Evolutionary conservation across 2,113 vertebrate species (phyloP), one percentile per base, ranked within the genome.

Genomic region (Cryptomyrus ogoouensis): DNA sequence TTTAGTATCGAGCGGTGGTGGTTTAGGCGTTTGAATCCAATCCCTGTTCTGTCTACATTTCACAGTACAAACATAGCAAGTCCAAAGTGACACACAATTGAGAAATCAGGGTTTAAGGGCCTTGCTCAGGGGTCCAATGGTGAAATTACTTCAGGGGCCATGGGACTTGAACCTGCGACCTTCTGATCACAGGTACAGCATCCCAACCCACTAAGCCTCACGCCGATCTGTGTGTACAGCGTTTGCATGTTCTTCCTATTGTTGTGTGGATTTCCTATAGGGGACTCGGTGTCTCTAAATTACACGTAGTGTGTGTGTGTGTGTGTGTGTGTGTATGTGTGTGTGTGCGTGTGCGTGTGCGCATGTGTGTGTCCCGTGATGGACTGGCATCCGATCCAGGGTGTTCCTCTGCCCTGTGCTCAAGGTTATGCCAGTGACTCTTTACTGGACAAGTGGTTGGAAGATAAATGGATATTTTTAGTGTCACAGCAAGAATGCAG

Each of bases 401-500:
- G 66, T 74, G 66, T 27, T 12, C 12, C n/a, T 12, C 24, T 31
- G 27, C 66, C 66, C n/a, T 62, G 58, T n/a, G 56, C 56, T 58
- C 56, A 0, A n/a, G 7, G 56, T 58, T 47, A 44, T 8, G 83
- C 24, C 24, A 42, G 42, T 47, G 83, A 85, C 83, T 21, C 83
- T 21, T 5, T 85, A 24, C 47, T 27, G 5, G 10, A 52, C 15
- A 52, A 87, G 84, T 44, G 46, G 77, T 19, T 83, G 31, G 83
- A 44, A 12, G 44, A 47, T n/a, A n/a, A n/a, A 46, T 93, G 94
- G 92, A 95, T 83, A 44, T 27, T 27, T 66, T 66, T 66, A 66
- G 62, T 66, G 6, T 66, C 58, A 31, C 70, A 35, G 10, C 31
- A 74, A 35, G 12, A 10, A 35, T 17, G 31, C 70, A 35, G 70